These are phyloP conservation scores for Cephonodes hylas DNA, from an alignment of 2,888 invertebrate species.

Conservation along the genomic window DNA sequence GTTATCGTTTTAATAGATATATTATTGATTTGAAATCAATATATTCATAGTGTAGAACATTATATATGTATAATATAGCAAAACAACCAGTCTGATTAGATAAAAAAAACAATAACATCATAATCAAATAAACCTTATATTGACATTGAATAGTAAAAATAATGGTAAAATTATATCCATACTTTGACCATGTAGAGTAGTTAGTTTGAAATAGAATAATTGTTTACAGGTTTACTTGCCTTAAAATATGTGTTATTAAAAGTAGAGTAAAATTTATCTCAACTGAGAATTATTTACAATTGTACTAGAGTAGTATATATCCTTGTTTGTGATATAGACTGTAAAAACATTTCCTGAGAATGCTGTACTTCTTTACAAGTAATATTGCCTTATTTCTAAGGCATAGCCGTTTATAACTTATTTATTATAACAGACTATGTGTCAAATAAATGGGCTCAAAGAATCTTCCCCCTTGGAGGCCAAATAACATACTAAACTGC, in stretches of 20 bases:
- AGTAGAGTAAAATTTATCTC: conserved; percentile 25
- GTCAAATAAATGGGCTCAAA: conserved; percentile 32
- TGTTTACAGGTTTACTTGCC: conserved; percentile 66
- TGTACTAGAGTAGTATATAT: conserved; percentile 21
- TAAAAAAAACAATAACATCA: background rate
- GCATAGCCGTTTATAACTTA: conserved; percentile 2
- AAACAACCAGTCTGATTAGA: background rate
- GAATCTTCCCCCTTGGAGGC: conserved; percentile 40
- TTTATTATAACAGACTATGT: conserved; percentile 6
- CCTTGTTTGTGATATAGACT: conserved; percentile 7
- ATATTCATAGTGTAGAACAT: background rate
- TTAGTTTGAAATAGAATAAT: conserved; percentile 9
- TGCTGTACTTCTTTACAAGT: background rate
- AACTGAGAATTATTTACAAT: conserved; percentile 38
- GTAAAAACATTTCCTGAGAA: background rate
- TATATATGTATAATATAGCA: background rate
- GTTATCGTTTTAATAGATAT: background rate
- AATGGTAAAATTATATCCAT: background rate
- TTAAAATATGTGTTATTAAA: conserved; percentile 65
- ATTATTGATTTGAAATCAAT: background rate
- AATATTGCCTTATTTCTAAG: conserved; percentile 6
- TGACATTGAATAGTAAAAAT: background rate
- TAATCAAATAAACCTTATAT: background rate
- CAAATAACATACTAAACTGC: conserved; percentile 20
- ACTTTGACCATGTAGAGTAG: background rate